phyloP scores from a whole-genome alignment of 2,797 vertebrate genomes.

The Chaenodraco wilsoni region DNA sequence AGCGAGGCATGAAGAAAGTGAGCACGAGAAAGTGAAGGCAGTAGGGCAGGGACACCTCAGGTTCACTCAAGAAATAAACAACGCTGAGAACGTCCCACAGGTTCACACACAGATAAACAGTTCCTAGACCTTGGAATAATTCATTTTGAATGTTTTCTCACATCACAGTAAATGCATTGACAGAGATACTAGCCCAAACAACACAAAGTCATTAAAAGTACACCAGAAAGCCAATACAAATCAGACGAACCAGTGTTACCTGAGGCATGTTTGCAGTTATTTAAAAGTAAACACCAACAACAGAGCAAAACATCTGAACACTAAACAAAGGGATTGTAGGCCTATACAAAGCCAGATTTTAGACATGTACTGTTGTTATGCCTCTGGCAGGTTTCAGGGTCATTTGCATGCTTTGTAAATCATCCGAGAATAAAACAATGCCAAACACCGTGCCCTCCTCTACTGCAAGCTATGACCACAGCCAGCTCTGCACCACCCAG shows the following conservation, averaged over 20 bases:
- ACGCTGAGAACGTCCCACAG: conserved; percentile 24
- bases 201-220: conserved; percentile 14
- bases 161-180: conserved; percentile 7
- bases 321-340: conserved; percentile 26
- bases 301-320: conserved; percentile 22
- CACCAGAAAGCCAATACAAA: conserved; percentile 10
- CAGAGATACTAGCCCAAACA: not conserved
- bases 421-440: conserved; percentile 51
- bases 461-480: conserved; percentile 29
- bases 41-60: conserved; percentile 34
- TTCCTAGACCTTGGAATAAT: conserved; percentile 3
- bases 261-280: conserved; percentile 1
- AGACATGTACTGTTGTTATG: conserved; percentile 42
- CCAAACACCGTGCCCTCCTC: conserved; percentile 40
- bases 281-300: conserved; percentile 36
- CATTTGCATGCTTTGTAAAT: conserved; percentile 71
- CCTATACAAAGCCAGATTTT: conserved; percentile 29
- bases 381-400: conserved; percentile 60
- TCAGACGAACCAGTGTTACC: conserved; percentile 16
- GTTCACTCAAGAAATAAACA: conserved; percentile 39
- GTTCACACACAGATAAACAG: conserved; percentile 18
- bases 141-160: conserved; percentile 21
- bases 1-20: conserved; percentile 50
- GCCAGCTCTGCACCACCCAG: conserved; percentile 44
- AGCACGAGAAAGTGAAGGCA: conserved; percentile 34